Evolutionary conservation across 1,140 invertebrate species (phyloP), one percentile per base, ranked within the genome.

Genomic region (Armadillidium nasatum): DNA sequence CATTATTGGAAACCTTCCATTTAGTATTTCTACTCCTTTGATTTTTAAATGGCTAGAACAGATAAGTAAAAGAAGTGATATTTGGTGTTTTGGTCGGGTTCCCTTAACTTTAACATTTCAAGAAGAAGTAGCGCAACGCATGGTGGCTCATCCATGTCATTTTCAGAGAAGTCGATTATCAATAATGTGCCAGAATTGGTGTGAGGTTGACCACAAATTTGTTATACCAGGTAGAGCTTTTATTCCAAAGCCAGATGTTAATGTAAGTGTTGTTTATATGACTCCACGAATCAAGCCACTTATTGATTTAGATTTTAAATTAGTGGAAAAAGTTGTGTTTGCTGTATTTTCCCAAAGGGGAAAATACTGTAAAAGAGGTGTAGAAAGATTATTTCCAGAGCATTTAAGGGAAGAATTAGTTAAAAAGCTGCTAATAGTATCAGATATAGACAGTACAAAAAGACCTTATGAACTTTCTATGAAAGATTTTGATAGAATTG

Each of bases 1-100:
- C 83, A 82, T 99, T n/a, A 94, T 99, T 83, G 97, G 97, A 44
- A 99, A 99, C 87, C 87, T 99, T 70, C 98, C 98, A 0, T 99
- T 99, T 84, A 97, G 91, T 85, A 90, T 99, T 11, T 94, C 97
- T 6, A 98, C 96, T 9, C 92, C 92, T 44, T 86, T 99, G 4
- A 92, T 99, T 23, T 92, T 99, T 74, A 88, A 90, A 81, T 98
- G 94, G 93, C 84, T 99, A 33, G 86, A 90, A 66, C 88, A 90
- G 82, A 93, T 99, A 75, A 92, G 93, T 7, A 86, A 90, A 71
- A 87, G 88, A 82, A 83, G 80, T 13, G 93, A 92, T 43, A 89
- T 92, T 3, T 99, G 96, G 92, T 83, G 85, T 0, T 91, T 91
- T 85, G 96, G 95, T 0, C 87, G 97, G 78, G 90, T 92, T 4